phyloP scores from a whole-genome alignment of 2,888 invertebrate species.

The Lutraria lutraria region DNA sequence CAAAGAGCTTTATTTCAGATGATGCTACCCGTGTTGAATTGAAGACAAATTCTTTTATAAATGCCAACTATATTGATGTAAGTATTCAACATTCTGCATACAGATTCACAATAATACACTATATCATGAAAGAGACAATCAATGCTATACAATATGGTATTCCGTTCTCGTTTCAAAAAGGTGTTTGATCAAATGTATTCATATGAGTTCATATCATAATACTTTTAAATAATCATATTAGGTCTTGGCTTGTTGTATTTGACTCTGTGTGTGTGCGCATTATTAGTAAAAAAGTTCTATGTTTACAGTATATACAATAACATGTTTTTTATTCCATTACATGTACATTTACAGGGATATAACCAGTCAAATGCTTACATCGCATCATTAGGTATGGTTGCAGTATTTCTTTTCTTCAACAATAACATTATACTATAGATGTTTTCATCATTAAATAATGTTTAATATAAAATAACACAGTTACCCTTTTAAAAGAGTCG shows the following conservation, averaged over 20 bases:
- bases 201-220: background rate
- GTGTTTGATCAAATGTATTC: background rate
- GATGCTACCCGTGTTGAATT: too few relatives aligned
- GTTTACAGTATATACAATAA: background rate
- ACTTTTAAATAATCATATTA: background rate
- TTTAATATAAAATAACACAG: too few relatives aligned
- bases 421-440: too few relatives aligned
- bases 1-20: too few relatives aligned
- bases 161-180: background rate
- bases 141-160: background rate
- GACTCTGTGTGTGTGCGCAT: background rate
- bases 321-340: background rate
- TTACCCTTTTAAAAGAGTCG: too few relatives aligned
- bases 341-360: constrained; percentile 29
- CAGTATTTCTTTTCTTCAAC: background rate
- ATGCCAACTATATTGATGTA: constrained; percentile 45
- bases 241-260: background rate
- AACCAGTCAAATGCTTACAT: constrained; percentile 36
- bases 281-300: background rate
- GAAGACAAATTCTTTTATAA: too few relatives aligned
- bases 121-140: background rate
- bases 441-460: too few relatives aligned
- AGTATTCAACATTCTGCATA: background rate
- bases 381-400: constrained; percentile 39
- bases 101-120: too few relatives aligned